Percentiles rank a stretch among this genome's conserved stretches.
phyloP scores from a whole-genome alignment of 2,797 vertebrate genomes.

The Euthynnus affinis region DNA sequence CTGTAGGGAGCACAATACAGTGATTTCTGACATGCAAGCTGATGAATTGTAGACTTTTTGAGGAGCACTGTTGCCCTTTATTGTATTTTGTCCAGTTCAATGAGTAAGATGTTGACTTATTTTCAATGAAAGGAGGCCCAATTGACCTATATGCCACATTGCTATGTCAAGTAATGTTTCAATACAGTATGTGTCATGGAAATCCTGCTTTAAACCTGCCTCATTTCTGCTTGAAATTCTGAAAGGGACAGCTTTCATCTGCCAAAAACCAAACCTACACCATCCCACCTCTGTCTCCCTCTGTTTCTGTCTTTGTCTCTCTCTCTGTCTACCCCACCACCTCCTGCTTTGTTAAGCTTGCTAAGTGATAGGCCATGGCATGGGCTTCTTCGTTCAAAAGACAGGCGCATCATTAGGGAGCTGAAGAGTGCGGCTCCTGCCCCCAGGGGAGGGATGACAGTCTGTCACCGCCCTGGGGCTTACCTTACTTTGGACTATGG shows the following conservation, averaged over 20 bases:
- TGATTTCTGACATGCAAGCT: conserved; percentile 11
- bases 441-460: conserved; percentile 86
- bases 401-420: conserved; percentile 87
- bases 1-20: conserved; percentile 39
- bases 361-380: conserved; percentile 86
- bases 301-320: conserved; percentile 64
- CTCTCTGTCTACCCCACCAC: conserved; percentile 59
- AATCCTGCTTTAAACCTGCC: conserved; percentile 43
- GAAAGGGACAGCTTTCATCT: conserved; percentile 74
- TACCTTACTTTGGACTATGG: conserved; percentile 83
- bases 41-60: conserved; percentile 26
- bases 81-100: conserved; percentile 15
- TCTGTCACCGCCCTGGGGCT: conserved; percentile 81
- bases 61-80: conserved; percentile 1
- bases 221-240: conserved; percentile 56
- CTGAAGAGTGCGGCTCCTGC: conserved; percentile 81
- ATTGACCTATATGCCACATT: conserved; percentile 44
- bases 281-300: conserved; percentile 67
- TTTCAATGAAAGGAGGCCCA: conserved; percentile 38
- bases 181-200: conserved; percentile 26
- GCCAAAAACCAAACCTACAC: conserved; percentile 58
- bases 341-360: conserved; percentile 77
- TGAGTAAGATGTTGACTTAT: conserved; percentile 34
- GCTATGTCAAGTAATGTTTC: conserved; percentile 27
- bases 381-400: conserved; percentile 81